A percentile compares a stretch with the other conserved stretches of the same genome.
Evolutionary conservation across 2,113 vertebrate species (phyloP).

Genomic region (Recurvirostra avosetta): DNA sequence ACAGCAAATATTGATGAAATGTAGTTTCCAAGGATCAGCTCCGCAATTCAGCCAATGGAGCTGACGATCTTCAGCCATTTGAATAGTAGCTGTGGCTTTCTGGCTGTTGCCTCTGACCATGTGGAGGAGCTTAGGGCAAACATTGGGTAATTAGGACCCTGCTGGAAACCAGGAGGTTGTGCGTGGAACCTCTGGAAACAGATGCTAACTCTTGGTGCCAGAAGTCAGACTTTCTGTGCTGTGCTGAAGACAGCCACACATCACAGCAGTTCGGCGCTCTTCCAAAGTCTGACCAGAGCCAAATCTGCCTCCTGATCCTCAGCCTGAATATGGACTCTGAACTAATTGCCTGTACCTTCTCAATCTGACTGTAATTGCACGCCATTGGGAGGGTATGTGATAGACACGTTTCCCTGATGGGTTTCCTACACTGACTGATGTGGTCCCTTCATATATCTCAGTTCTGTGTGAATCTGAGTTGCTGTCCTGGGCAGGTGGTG

Average conservation of each 20-base stretch:
- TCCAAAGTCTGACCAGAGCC: background rate
- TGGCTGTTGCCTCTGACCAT: background rate
- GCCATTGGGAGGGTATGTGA: background rate
- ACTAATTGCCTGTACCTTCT: background rate
- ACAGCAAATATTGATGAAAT: conserved; percentile 19
- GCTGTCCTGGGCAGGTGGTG: background rate
- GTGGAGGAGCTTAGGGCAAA: background rate
- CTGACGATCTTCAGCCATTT: background rate
- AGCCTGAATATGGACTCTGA: background rate
- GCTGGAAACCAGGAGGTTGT: background rate
- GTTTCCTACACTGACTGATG: background rate
- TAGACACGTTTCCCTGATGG: background rate
- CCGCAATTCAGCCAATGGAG: background rate
- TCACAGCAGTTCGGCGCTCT: background rate
- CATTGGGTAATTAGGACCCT: background rate
- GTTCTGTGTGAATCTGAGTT: background rate
- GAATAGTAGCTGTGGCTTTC: background rate
- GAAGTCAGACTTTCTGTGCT: background rate
- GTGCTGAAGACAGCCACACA: background rate
- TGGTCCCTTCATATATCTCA: background rate
- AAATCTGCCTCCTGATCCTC: background rate
- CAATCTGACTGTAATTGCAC: background rate
- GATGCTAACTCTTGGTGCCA: background rate
- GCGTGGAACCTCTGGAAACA: background rate
- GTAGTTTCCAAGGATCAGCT: background rate